Conservation (phyloP, 2,888 invertebrate genomes). For the Hypena proboscidalis region DNA sequence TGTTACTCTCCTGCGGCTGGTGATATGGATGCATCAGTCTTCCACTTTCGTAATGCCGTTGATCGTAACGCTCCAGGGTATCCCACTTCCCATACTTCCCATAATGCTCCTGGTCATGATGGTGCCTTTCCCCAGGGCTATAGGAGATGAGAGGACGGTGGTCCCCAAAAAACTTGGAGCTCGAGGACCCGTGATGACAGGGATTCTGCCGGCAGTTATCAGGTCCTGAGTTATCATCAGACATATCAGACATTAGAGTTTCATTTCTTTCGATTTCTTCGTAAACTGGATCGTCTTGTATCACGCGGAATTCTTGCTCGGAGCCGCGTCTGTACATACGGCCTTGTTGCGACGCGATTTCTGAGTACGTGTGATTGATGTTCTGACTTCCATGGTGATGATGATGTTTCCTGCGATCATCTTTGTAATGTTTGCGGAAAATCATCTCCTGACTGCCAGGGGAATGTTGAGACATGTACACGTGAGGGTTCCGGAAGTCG, state of each 20-base stretch:
- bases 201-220: slow-evolving; percentile 89
- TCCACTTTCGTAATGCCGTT: slow-evolving; percentile 79
- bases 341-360: slow-evolving; percentile 85
- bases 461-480: slow-evolving; percentile 79
- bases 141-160: slow-evolving; percentile 92
- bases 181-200: slow-evolving; percentile 81
- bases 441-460: slow-evolving; percentile 80
- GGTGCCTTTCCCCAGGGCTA: slow-evolving; percentile 88
- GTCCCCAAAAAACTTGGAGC: slow-evolving; percentile 92
- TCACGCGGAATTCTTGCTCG: slow-evolving; percentile 84
- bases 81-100: slow-evolving; percentile 83
- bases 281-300: slow-evolving; percentile 92
- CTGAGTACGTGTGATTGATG: slow-evolving; percentile 91
- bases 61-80: slow-evolving; percentile 81
- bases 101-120: slow-evolving; percentile 77
- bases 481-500: slow-evolving; percentile 79
- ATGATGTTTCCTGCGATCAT: slow-evolving; percentile 78
- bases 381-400: slow-evolving; percentile 83
- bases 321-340: slow-evolving; percentile 81
- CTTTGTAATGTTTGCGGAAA: slow-evolving; percentile 78
- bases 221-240: slow-evolving; percentile 87
- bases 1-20: slow-evolving; percentile 83
- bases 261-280: slow-evolving; percentile 92
- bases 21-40: slow-evolving; percentile 83
- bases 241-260: slow-evolving; percentile 90